Conservation (phyloP, 2,888 invertebrate species). For the Xestoiulus laeticollis region DNA sequence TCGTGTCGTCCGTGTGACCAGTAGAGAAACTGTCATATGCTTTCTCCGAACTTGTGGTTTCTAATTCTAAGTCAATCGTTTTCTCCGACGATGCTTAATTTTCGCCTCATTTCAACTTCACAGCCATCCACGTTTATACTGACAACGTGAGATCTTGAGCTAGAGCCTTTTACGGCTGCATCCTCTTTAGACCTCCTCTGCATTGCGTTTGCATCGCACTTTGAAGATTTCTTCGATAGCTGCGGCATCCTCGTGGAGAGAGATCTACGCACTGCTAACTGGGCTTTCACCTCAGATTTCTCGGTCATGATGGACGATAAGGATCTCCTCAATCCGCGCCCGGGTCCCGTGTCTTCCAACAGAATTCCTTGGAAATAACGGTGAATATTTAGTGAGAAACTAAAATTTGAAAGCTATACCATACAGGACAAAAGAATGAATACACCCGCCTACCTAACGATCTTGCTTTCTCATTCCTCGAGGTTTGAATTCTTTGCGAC, state of each 20-base stretch:
- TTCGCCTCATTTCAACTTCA: slow-evolving; percentile 46
- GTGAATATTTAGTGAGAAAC: background rate
- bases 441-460: slow-evolving; percentile 49
- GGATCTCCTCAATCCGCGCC: slow-evolving; percentile 44
- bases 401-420: background rate
- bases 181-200: background rate
- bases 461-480: slow-evolving; percentile 52
- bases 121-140: slow-evolving; percentile 40
- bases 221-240: background rate
- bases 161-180: background rate
- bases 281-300: background rate
- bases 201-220: background rate
- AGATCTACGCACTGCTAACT: background rate
- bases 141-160: background rate
- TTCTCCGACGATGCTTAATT: slow-evolving; percentile 47
- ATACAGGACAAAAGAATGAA: background rate
- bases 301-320: slow-evolving; percentile 49
- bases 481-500: slow-evolving; percentile 46
- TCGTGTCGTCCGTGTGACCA: background rate
- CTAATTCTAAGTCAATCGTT: slow-evolving; percentile 8
- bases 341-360: slow-evolving; percentile 2
- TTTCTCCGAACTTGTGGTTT: background rate
- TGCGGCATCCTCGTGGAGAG: slow-evolving; percentile 39
- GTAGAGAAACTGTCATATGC: background rate
- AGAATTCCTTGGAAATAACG: background rate